A percentile compares a stretch with the other conserved stretches of the same genome.
Conservation (phyloP, 2,888 invertebrate genomes). For the Abscondita cerata region DNA sequence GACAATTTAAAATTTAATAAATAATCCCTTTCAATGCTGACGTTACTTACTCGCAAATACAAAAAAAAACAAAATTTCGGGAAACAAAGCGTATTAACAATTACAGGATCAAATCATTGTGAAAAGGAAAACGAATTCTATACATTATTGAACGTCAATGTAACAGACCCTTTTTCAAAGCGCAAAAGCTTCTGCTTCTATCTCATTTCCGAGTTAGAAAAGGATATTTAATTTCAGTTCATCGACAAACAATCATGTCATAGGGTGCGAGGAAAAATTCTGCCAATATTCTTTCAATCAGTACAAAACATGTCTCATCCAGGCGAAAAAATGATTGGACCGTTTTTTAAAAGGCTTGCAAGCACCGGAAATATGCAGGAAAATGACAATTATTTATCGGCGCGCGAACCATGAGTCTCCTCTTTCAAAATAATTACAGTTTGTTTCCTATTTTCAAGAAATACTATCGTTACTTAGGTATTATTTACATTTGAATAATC, state of each 20-base stretch:
- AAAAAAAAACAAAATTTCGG: too few relatives aligned
- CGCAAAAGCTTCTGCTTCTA: conserved; percentile 38
- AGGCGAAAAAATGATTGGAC: conserved; percentile 53
- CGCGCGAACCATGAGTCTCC: conserved; percentile 5
- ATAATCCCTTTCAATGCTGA: too few relatives aligned
- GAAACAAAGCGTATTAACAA: too few relatives aligned
- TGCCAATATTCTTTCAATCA: conserved; percentile 58
- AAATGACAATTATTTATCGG: conserved; percentile 53
- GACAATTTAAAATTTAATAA: too few relatives aligned
- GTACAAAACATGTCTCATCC: conserved; percentile 54
- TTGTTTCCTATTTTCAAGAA: conserved; percentile 22
- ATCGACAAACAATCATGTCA: conserved; percentile 55
- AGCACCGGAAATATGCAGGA: conserved; percentile 56
- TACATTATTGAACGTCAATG: conserved; percentile 19
- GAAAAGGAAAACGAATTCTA: neutral
- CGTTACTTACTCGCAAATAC: too few relatives aligned
- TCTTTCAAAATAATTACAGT: conserved; percentile 23
- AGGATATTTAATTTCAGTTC: conserved; percentile 58
- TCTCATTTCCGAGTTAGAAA: conserved; percentile 56
- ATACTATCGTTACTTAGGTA: conserved; percentile 9
- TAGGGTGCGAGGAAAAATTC: conserved; percentile 45
- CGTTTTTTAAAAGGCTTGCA: conserved; percentile 48
- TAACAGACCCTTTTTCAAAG: conserved; percentile 26
- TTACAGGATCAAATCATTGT: too few relatives aligned
- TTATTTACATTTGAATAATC: conserved; percentile 27